phyloP scores from a whole-genome alignment of 2,888 invertebrate genomes.

The Cremastobaeus sp. region DNA sequence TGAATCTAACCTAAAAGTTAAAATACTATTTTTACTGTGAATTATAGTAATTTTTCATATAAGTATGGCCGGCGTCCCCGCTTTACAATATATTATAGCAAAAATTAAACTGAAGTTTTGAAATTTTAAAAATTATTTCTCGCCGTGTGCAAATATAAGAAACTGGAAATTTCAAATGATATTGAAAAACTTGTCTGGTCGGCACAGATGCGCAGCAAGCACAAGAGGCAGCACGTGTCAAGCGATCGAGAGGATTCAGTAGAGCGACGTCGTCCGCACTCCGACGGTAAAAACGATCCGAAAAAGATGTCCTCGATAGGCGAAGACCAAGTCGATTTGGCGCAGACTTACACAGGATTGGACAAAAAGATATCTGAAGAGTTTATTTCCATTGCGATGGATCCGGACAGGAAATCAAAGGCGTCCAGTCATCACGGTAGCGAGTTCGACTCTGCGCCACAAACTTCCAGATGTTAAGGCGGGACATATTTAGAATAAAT shows the following conservation, averaged over 20 bases:
- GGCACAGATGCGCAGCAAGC: slow-evolving; percentile 69
- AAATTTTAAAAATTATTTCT: too few relatives aligned
- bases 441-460: slow-evolving; percentile 64
- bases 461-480: slow-evolving; percentile 39
- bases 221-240: slow-evolving; percentile 67
- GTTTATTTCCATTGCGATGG: slow-evolving; percentile 75
- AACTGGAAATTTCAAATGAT: slow-evolving; percentile 39
- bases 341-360: slow-evolving; percentile 75
- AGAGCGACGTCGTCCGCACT: slow-evolving; percentile 64
- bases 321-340: slow-evolving; percentile 72
- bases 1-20: slow-evolving; percentile 1
- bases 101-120: too few relatives aligned
- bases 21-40: too few relatives aligned
- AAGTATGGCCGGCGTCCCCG: too few relatives aligned
- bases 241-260: slow-evolving; percentile 65
- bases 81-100: too few relatives aligned
- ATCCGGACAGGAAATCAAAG: slow-evolving; percentile 75
- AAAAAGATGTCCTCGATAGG: slow-evolving; percentile 70
- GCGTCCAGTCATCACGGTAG: slow-evolving; percentile 73
- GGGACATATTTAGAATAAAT: not conserved
- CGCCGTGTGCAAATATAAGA: too few relatives aligned
- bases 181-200: slow-evolving; percentile 40
- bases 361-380: slow-evolving; percentile 76
- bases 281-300: slow-evolving; percentile 65
- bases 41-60: too few relatives aligned